Base-by-base conservation (phyloP, 2,113 vertebrate genomes). In the Pavo muticus region DNA sequence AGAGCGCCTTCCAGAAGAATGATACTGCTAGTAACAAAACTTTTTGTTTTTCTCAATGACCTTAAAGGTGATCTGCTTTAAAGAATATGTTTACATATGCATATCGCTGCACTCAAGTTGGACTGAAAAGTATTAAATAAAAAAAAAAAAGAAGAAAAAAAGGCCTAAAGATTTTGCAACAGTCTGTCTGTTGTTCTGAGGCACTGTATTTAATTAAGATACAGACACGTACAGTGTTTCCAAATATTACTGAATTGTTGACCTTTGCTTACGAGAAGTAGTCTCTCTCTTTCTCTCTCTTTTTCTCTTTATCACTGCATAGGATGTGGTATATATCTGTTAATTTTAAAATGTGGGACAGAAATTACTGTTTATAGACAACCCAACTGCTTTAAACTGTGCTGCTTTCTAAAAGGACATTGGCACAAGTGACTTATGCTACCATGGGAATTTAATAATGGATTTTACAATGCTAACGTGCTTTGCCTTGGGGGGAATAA, bases 41-140 rank as follows among this genome's bases (percentile, higher is more conserved):
- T 96, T 98, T 88, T 72, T 52, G 27, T 27, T 92, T 96, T 97
- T 98, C 98, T 98, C 98, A 98, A 98, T 98, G 98, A 99, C 98
- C 98, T 98, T 98, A 98, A 98, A 98, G 98, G 96, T 98, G 98
- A 98, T 98, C 97, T 98, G 98, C 98, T 98, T 99, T 98, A 98
- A 98, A 98, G 98, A 99, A 99, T 99, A 99, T 99, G 98, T 99
- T 99, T 99, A 99, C 99, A 99, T 99, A 98, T 98, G 98, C 98
- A 98, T 98, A 98, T 98, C 98, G 97, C 98, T 99, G 98, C 98
- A 99, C 98, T 99, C 98, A 95, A 96, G 97, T 96, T 95, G 98
- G 98, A 99, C 98, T 97, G 94, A 97, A 97, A 98, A 98, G 97
- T 98, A 97, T 94, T 91, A 25, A 75, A 64, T 61, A 83, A 87